phyloP scores from a whole-genome alignment of 2,113 vertebrate genomes.

The Okapia johnstoni region DNA sequence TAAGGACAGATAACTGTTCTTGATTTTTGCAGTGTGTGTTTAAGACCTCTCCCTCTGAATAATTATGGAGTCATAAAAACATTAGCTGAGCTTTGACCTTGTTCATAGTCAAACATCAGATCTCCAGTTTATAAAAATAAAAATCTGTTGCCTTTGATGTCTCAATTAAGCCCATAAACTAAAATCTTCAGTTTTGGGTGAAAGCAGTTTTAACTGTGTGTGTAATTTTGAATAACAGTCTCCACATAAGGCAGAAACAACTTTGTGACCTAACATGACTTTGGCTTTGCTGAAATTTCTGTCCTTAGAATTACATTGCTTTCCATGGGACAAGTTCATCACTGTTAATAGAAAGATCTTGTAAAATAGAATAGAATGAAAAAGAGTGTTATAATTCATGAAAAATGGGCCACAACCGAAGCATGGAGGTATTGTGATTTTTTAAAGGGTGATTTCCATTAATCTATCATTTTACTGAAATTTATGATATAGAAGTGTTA shows the following conservation, averaged over 20 bases:
- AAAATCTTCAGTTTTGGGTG: background rate
- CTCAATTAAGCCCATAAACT: background rate
- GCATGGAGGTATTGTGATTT: background rate
- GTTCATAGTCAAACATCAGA: background rate
- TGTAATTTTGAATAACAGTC: background rate
- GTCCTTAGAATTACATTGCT: background rate
- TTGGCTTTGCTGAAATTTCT: background rate
- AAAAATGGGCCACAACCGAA: background rate
- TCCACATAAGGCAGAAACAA: background rate
- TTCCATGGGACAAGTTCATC: background rate
- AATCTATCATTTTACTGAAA: background rate
- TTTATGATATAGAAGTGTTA: background rate
- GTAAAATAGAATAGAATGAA: background rate
- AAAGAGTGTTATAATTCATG: background rate
- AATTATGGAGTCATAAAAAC: background rate
- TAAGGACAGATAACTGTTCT: background rate
- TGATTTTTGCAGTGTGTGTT: background rate
- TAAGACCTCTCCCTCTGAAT: background rate
- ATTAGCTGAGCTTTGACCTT: background rate
- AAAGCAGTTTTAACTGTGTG: background rate
- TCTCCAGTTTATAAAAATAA: background rate
- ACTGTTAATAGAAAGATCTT: background rate
- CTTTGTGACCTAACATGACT: background rate
- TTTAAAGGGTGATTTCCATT: background rate
- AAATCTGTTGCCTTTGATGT: background rate